Evolutionary conservation across 2,888 invertebrate species (phyloP).

Genomic region (Reticulitermes lucifugus): DNA sequence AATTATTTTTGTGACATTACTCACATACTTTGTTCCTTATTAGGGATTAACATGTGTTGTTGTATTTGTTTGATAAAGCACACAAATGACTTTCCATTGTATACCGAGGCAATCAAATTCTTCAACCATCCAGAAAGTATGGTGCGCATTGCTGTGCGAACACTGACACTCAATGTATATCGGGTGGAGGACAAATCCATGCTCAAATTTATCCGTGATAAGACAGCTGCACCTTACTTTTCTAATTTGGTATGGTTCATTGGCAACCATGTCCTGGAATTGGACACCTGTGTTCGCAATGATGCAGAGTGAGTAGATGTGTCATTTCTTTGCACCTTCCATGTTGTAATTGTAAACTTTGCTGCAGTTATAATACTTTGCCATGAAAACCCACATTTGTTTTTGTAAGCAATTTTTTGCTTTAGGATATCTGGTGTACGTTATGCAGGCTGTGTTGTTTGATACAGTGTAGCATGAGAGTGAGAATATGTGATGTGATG

Average conservation of each 20-base stretch:
- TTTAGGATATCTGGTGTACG: too few species aligned
- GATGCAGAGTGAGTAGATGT: constrained; percentile 88
- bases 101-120: constrained; percentile 99
- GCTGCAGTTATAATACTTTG: neutral
- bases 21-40: too few species aligned
- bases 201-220: constrained; percentile 94
- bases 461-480: too few species aligned
- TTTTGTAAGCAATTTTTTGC: neutral
- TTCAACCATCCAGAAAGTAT: constrained; percentile 99
- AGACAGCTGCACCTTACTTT: constrained; percentile 98
- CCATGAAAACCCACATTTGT: neutral
- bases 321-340: too few species aligned
- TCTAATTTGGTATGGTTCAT: constrained; percentile 99
- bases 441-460: too few species aligned
- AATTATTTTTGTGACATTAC: too few species aligned
- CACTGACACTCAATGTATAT: constrained; percentile 97
- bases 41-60: constrained; percentile 57
- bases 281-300: constrained; percentile 94
- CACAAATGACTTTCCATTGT: constrained; percentile 98
- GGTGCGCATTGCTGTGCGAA: constrained; percentile 98
- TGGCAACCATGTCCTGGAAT: constrained; percentile 95
- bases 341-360: neutral
- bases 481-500: too few species aligned
- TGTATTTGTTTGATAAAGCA: constrained; percentile 69
- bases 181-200: constrained; percentile 94